phyloP scores from a whole-genome alignment of 2,797 vertebrate genomes.

The Phrynocephalus guinanensis region DNA sequence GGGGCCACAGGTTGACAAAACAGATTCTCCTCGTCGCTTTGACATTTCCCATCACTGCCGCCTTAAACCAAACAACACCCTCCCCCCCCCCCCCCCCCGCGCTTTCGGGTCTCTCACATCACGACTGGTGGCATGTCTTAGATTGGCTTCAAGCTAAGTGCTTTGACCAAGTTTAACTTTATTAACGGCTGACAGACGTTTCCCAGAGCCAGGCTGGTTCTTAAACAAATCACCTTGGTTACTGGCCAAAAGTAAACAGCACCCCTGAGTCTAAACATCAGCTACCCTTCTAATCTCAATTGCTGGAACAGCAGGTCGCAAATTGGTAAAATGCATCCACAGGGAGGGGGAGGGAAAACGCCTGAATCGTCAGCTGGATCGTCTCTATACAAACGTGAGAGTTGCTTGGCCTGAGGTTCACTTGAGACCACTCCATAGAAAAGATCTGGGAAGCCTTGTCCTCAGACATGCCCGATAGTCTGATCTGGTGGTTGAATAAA shows the following conservation, averaged over 20 bases:
- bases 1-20: neutral
- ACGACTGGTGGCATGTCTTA: neutral
- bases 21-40: neutral
- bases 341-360: neutral
- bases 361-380: neutral
- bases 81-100: no score
- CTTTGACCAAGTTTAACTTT: neutral
- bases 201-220: neutral
- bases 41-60: neutral
- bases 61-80: neutral
- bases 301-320: neutral
- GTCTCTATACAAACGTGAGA: neutral
- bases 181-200: neutral
- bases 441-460: neutral
- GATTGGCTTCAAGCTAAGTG: neutral
- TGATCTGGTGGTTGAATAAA: neutral
- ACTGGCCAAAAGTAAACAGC: neutral
- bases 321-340: neutral
- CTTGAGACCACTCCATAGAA: neutral
- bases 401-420: neutral
- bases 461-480: neutral
- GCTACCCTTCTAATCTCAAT: neutral
- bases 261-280: neutral
- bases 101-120: neutral
- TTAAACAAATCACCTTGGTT: neutral